Base-by-base conservation (phyloP, 2,113 vertebrate genomes). In the Cheilinus undulatus region DNA sequence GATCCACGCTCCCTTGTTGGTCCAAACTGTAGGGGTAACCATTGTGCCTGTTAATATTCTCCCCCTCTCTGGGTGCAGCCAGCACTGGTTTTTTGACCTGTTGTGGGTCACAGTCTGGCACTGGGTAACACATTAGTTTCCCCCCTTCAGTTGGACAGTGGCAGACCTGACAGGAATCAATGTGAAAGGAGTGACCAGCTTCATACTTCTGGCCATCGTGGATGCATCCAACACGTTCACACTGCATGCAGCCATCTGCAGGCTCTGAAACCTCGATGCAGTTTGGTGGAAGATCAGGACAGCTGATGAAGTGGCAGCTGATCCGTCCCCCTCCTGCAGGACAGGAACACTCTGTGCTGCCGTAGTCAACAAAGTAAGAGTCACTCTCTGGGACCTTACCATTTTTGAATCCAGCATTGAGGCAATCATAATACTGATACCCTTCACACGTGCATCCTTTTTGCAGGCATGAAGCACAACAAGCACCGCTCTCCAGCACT, bases 281-380 rank as follows among this genome's bases (percentile, higher is more conserved):
- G 88, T 99, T 97, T 0, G 94, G 87, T 0, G 97, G 96, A 53
- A 99, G 77, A 40, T 99, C 97, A 0, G 97, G 97, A 78, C 97
- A 99, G 53, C 95, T 94, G 89, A 98, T 99, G 83, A 97, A 99
- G 88, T 96, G 93, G 85, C 97, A 99, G 89, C 94, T 96, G 83
- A 99, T 99, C 75, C 95, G 95, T 19, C 97, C 97, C 0, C 97
- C 97, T 0, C 96, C 96, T 0, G 85, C 84, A 0, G 97, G 97
- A 74, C 97, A 99, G 0, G 93, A 95, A 79, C 97, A 99, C 85
- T 99, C 97, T 0, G 97, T 99, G 85, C 97, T 99, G 69, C 97
- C 97, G 0, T 97, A 98, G 87, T 99, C 97, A 57, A 99, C 97
- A 0, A 97, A 97, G 86, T 99, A 99, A 15, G 97, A 97, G 65